Evolutionary conservation across 2,888 invertebrate genomes (phyloP), one percentile per base, ranked within the genome.

Genomic region (Cenopis cana): DNA sequence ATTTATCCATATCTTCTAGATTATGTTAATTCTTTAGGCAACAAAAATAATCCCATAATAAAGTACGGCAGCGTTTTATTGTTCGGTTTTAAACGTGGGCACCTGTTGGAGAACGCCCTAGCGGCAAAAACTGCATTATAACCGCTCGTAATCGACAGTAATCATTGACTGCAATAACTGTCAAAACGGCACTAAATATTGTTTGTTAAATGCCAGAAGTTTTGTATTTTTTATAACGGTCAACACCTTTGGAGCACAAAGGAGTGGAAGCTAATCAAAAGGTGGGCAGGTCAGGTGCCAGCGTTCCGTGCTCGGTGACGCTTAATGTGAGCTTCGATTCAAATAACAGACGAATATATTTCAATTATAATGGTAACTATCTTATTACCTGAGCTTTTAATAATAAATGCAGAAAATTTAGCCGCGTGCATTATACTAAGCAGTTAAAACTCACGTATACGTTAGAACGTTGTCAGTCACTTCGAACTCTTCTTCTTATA

Each of bases 111-210:
- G 62, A 74, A 75, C 76, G 81, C 80, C 82, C 81, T 79, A 77
- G 74, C 72, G 76, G 85, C 85, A 87, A 89, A 89, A 86, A 85
- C 85, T 80, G 83, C 81, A 81, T 85, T 84, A 85, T 84, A 86
- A 83, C 86, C 79, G 80, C 78, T 83, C 81, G 87, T 89, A 89
- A 91, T 89, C 87, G 86, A 83, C 86, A 82, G 86, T 88, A 89
- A 92, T 91, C 90, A 91, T 92, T 89, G 91, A 84, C 87, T 87
- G 86, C 88, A 87, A 91, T 93, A 93, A 93, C 90, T 91, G 92
- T 93, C 93, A 89, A 90, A 90, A 89, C 85, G 89, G 85, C 87
- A 91, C 90, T 91, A 93, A 93, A 93, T 91, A 91, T 92, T 91
- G 90, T 93, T 90, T 90, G 90, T 91, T 90, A 89, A 90, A 91